These are phyloP conservation scores for Haliclona indistincta DNA, from an alignment of 37 sponge, comb jelly and placozoan genomes.

Conservation along the genomic window DNA sequence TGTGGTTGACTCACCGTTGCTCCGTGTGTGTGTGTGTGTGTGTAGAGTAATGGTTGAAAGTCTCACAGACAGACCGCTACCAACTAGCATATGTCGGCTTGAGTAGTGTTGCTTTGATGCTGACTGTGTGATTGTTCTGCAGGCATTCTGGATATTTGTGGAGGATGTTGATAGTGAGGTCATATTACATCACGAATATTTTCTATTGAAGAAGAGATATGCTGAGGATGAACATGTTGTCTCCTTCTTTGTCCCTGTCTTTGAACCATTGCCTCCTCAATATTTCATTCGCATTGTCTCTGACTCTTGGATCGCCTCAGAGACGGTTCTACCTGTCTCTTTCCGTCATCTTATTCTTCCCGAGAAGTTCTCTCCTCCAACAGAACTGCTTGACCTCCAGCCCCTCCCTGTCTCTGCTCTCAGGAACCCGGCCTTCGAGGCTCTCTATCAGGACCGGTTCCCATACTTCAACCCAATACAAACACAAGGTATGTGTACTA, in stretches of 20 bases:
- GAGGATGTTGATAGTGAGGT: slow-evolving; percentile 98
- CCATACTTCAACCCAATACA: slow-evolving; percentile 97
- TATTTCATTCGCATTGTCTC: slow-evolving; percentile 91
- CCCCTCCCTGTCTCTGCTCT: slow-evolving; percentile 96
- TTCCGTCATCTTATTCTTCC: slow-evolving; percentile 98
- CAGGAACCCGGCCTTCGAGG: slow-evolving; percentile 78
- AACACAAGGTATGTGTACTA: slow-evolving; percentile 76
- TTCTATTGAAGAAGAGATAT: slow-evolving; percentile 95
- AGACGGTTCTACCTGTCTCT: slow-evolving; percentile 94
- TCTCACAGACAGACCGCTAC: not conserved
- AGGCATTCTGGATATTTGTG: slow-evolving; percentile 97
- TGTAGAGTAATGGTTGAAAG: not conserved
- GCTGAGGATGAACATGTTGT: slow-evolving; percentile 86
- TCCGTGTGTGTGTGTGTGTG: not conserved
- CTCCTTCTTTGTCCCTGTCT: slow-evolving; percentile 96
- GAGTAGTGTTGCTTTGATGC: too few species aligned
- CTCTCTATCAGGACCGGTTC: slow-evolving; percentile 86
- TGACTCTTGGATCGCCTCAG: slow-evolving; percentile 77
- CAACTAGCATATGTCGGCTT: too few species aligned
- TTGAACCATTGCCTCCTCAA: slow-evolving; percentile 99
- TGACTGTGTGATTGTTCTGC: not conserved
- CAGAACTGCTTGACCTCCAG: slow-evolving; percentile 97
- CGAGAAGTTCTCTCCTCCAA: slow-evolving; percentile 97
- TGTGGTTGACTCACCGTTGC: not conserved
- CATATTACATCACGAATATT: slow-evolving; percentile 95